These are phyloP conservation scores for Tychaedon coryphoeus DNA, from an alignment of 2,113 vertebrate species.

Conservation along the genomic window DNA sequence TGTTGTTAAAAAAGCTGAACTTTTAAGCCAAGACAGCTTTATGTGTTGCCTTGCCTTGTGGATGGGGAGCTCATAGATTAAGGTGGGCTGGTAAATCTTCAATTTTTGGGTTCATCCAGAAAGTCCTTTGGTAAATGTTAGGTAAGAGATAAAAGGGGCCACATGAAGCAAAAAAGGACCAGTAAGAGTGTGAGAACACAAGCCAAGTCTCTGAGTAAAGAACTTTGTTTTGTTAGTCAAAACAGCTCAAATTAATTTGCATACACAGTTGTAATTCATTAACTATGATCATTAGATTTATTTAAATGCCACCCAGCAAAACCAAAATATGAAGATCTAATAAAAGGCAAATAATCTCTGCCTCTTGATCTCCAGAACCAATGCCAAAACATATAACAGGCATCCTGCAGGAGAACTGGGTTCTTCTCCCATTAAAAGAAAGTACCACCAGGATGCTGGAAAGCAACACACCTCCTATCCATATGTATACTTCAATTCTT, in stretches of 20 bases:
- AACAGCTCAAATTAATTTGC: conserved; percentile 5
- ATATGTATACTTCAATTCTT: not conserved
- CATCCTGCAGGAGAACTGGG: not conserved
- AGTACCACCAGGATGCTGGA: not conserved
- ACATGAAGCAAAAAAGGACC: not conserved
- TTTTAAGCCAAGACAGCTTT: not conserved
- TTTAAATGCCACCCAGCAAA: not conserved
- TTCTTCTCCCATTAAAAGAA: not conserved
- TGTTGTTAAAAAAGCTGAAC: not conserved
- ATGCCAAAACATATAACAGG: not conserved
- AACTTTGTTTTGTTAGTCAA: conserved; percentile 12
- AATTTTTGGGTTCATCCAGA: not conserved
- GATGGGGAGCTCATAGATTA: accelerated
- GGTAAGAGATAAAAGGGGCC: not conserved
- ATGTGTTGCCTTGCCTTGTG: not conserved
- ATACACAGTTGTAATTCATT: not conserved
- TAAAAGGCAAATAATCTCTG: not conserved
- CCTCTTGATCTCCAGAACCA: not conserved
- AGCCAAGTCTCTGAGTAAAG: not conserved
- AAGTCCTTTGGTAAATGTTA: not conserved
- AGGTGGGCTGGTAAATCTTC: not conserved
- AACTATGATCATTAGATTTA: conserved; percentile 8
- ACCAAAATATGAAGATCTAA: not conserved
- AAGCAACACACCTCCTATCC: not conserved
- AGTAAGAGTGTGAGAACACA: not conserved